Base-by-base conservation (phyloP, 2,888 invertebrate species). In the Drosophila mimetica region DNA sequence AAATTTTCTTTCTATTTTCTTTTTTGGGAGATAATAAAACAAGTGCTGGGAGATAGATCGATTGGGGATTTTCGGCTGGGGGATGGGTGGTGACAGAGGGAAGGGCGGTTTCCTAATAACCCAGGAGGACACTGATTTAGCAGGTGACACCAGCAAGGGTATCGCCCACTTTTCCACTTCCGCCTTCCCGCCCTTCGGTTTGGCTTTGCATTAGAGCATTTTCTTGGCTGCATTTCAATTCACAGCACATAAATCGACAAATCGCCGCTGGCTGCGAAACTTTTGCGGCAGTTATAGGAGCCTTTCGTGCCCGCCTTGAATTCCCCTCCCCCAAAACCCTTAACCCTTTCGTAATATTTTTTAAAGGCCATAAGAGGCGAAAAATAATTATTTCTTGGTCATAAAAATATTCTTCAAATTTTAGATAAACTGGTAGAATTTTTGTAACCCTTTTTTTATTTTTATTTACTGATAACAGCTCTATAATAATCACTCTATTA, bases 161-260 rank as follows among this genome's bases (percentile, higher is more conserved):
- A 4, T 22, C 8, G 6, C 20, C 46, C 25, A 0, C 25, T 20
- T n/a, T n/a, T 9, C 14, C 2, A 4, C 51, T 53, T 58, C 47
- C 78, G 74, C 81, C 14, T 25, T 2, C 9, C 25, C 44, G 14
- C 9, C 44, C 16, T 16, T 28, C 11, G 28, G 28, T 2, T 75
- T 78, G 75, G 76, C 75, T 80, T 80, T 81, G 81, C 81, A 84
- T 84, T 81, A 72, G 37, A 46, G 37, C 18, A 14, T 9, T 50
- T 57, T 74, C 77, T 76, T 85, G 77, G 82, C 85, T 79, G 80
- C 72, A 85, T 85, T 84, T 85, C 86, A 84, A 86, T 85, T 84
- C 86, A 72, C 81, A 79, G 86, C 75, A 84, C 84, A 84, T 84
- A 84, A 86, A 77, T 76, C 79, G 86, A 81, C 84, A 81, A 84